Evolutionary conservation across 2,113 vertebrate species (phyloP).

Genomic region (Syngnathus typhle): DNA sequence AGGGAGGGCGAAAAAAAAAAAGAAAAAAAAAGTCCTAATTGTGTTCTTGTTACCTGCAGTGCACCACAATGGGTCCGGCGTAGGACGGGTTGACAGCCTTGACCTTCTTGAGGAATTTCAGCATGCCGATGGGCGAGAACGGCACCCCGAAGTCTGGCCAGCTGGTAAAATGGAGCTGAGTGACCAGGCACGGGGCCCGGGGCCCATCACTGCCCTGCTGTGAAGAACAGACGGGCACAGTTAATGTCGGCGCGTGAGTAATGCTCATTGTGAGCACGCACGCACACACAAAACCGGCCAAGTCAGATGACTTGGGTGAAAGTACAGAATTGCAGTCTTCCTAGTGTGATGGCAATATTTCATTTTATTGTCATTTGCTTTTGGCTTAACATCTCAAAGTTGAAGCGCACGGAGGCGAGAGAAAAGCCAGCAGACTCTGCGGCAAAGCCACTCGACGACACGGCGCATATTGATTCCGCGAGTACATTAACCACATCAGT

Average conservation of each 20-base stretch:
- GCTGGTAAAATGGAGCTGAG: slow-evolving; percentile 97
- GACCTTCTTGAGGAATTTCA: slow-evolving; percentile 98
- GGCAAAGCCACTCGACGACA: slow-evolving; percentile 20
- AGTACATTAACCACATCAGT: slow-evolving; percentile 29
- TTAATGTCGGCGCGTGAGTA: slow-evolving; percentile 8
- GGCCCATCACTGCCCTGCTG: slow-evolving; percentile 81
- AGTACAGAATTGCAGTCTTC: too few relatives aligned
- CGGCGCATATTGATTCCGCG: slow-evolving; percentile 12
- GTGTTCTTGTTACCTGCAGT: slow-evolving; percentile 82
- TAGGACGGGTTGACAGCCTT: slow-evolving; percentile 82
- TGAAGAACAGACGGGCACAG: slow-evolving; percentile 27
- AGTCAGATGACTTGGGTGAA: not conserved
- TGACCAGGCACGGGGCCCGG: slow-evolving; percentile 82
- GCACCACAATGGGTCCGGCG: slow-evolving; percentile 86
- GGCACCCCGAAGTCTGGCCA: slow-evolving; percentile 98
- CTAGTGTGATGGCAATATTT: too few relatives aligned
- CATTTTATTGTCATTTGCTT: not conserved
- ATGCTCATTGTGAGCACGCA: not conserved
- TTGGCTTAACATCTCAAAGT: slow-evolving; percentile 8
- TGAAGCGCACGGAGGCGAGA: slow-evolving; percentile 47
- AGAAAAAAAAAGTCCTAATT: not conserved
- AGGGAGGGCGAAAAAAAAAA: not conserved
- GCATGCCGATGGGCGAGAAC: slow-evolving; percentile 96
- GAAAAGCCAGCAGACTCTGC: slow-evolving; percentile 42
- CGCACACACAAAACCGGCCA: not conserved